Evolutionary conservation across 2,113 vertebrate genomes (phyloP).

Genomic region (Pseudolaguvia tuberculata): DNA sequence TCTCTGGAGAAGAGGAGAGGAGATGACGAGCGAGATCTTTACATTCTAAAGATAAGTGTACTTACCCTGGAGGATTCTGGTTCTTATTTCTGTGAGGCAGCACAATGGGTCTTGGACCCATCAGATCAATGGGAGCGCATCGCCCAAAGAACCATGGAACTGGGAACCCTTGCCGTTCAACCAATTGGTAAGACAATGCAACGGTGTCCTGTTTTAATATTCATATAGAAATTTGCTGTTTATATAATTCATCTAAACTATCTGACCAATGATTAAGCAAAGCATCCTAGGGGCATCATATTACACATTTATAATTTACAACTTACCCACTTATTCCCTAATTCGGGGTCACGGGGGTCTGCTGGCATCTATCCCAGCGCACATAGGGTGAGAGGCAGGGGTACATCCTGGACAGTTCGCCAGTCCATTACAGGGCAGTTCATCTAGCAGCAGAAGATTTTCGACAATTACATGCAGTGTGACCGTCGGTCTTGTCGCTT

Average conservation of each 20-base stretch:
- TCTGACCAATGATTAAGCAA: not conserved
- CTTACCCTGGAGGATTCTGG: slow-evolving; percentile 70
- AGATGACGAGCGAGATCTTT: slow-evolving; percentile 62
- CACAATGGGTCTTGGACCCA: slow-evolving; percentile 81
- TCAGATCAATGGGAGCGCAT: slow-evolving; percentile 79
- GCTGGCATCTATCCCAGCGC: too few species aligned
- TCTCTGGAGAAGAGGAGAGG: slow-evolving; percentile 70
- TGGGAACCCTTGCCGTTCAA: slow-evolving; percentile 76
- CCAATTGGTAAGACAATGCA: slow-evolving; percentile 66
- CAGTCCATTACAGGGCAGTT: too few species aligned
- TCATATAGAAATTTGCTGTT: not conserved
- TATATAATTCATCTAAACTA: not conserved
- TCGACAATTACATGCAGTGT: too few species aligned
- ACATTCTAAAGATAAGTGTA: slow-evolving; percentile 71
- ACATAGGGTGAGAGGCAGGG: too few species aligned
- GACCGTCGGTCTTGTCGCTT: too few species aligned
- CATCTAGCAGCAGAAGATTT: too few species aligned
- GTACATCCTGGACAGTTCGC: too few species aligned
- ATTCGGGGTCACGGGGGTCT: too few species aligned
- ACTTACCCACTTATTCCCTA: too few species aligned
- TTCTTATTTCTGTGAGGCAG: slow-evolving; percentile 77
- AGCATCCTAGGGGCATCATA: too few species aligned
- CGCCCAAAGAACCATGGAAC: slow-evolving; percentile 72
- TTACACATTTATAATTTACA: too few species aligned
- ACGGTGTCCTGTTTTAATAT: not conserved